Percentiles rank a stretch among this genome's conserved stretches.
Evolutionary conservation across 2,888 invertebrate species (phyloP).

Genomic region (Oeneis ivallda): DNA sequence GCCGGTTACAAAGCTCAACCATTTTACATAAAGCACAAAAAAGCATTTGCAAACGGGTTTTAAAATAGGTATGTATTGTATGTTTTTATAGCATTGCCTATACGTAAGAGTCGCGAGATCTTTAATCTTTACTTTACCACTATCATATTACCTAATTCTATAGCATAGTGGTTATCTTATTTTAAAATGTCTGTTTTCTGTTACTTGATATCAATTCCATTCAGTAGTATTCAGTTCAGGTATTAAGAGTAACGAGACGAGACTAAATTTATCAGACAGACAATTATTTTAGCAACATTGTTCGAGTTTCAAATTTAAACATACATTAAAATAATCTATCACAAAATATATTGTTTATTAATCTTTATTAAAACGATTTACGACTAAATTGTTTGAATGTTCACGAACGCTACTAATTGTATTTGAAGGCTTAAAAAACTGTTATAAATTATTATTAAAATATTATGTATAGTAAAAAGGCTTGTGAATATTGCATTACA

Average conservation of each 20-base stretch:
- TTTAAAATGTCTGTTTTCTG: neutral
- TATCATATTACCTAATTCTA: neutral
- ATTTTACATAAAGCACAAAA: slow-evolving; percentile 12
- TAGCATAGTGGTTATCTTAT: neutral
- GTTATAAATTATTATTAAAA: slow-evolving; percentile 19
- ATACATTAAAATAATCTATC: too few species aligned
- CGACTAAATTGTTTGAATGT: slow-evolving; percentile 11
- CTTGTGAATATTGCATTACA: slow-evolving; percentile 69
- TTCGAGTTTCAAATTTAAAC: too few species aligned
- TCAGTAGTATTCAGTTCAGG: too few species aligned
- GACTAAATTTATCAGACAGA: too few species aligned
- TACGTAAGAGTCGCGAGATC: too few species aligned
- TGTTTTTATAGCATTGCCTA: neutral
- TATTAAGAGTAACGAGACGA: too few species aligned
- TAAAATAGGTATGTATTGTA: neutral
- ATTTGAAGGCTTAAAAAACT: slow-evolving; percentile 35
- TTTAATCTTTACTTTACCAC: neutral
- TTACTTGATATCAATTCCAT: neutral
- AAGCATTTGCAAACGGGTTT: slow-evolving; percentile 1
- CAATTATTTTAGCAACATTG: too few species aligned
- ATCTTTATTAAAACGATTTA: neutral
- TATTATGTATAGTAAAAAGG: slow-evolving; percentile 47
- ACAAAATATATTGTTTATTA: neutral
- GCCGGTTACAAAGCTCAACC: slow-evolving; percentile 14
- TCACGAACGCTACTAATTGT: slow-evolving; percentile 36